Base-by-base conservation (phyloP, 1,140 invertebrate genomes). In the Geopemphigus sp. region DNA sequence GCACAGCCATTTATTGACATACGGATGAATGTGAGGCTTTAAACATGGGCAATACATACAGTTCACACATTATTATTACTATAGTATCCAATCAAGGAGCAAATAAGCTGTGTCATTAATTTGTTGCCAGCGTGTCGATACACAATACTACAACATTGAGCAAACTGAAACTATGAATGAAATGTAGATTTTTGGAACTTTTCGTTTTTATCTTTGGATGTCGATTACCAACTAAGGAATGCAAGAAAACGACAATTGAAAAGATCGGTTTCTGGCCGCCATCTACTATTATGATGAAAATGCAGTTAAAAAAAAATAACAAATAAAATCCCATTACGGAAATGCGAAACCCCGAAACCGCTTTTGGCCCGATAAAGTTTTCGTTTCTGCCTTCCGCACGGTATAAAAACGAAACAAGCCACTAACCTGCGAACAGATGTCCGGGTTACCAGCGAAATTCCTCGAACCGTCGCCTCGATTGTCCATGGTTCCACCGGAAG, bases 391-490 rank as follows among this genome's bases (percentile, higher is more conserved):
- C 2, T 14, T 6, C 15, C 59, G 61, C 12, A 1, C 26, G 10
- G 12, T 32, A 15, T 63, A 29, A 19, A n/a, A 54, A 54, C 3
- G n/a, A n/a, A n/a, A 11, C 29, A 2, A 17, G 19, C 19, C 29
- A 64, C 63, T 74, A 29, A 78, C 74, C 45, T 78, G 74, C 39
- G 74, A 61, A 78, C 74, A 78, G 74, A 78, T 78, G 32, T 78
- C 74, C 56, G 57, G 74, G 39, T 63, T 78, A 26, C 74, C 74
- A n/a, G 39, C 57, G 39, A 78, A 78, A 63, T 63, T 29, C 29
- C 74, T 57, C 24, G 74, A 78, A 26, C 26, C 29, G 22, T 19
- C 74, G 1, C 14, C 57, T 8, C 57, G 56, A 8, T 39, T 3
- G 39, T 78, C 57, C 72, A 59, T 76, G 54, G 56, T 12, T 50